These are phyloP conservation scores for Cabera pusaria DNA, from an alignment of 2,888 invertebrate species.

Conservation along the genomic window DNA sequence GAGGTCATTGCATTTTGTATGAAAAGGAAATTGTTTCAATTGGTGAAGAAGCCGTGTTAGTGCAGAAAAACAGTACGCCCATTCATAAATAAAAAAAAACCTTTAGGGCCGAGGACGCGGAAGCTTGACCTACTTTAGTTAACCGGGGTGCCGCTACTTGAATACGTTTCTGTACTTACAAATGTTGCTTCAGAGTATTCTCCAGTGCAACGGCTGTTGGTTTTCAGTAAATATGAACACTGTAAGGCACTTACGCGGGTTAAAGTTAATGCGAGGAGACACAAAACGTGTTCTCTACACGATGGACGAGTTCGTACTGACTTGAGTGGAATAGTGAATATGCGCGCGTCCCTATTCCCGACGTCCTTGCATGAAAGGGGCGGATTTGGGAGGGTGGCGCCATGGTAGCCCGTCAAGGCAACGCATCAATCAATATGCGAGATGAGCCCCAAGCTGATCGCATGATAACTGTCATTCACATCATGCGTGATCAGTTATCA, in stretches of 20 bases:
- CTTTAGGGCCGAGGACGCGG: slow-evolving; percentile 67
- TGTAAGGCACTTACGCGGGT: slow-evolving; percentile 54
- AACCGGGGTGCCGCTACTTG: slow-evolving; percentile 33
- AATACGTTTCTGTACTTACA: slow-evolving; percentile 57
- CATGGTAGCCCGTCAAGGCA: slow-evolving; percentile 68
- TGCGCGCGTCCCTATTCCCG: slow-evolving; percentile 80
- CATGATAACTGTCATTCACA: slow-evolving; percentile 36
- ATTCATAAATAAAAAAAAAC: slow-evolving; percentile 72
- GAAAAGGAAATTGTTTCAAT: neutral
- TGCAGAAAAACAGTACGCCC: slow-evolving; percentile 54
- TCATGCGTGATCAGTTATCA: slow-evolving; percentile 16
- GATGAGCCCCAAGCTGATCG: slow-evolving; percentile 67
- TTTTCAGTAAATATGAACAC: slow-evolving; percentile 42
- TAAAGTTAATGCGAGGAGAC: slow-evolving; percentile 37
- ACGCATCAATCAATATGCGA: slow-evolving; percentile 81
- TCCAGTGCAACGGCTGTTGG: slow-evolving; percentile 57
- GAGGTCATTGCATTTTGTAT: slow-evolving; percentile 7
- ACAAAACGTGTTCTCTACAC: slow-evolving; percentile 59
- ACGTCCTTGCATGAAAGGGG: slow-evolving; percentile 78
- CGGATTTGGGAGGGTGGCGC: slow-evolving; percentile 74
- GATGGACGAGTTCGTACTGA: slow-evolving; percentile 66
- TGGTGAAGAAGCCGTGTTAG: slow-evolving; percentile 28
- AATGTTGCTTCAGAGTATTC: slow-evolving; percentile 62
- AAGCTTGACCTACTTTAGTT: slow-evolving; percentile 72
- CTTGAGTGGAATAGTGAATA: slow-evolving; percentile 54